Percentiles rank a stretch among this genome's conserved stretches.
These are phyloP conservation scores for Volucella bombylans DNA, from an alignment of 2,888 invertebrate species.

Conservation along the genomic window DNA sequence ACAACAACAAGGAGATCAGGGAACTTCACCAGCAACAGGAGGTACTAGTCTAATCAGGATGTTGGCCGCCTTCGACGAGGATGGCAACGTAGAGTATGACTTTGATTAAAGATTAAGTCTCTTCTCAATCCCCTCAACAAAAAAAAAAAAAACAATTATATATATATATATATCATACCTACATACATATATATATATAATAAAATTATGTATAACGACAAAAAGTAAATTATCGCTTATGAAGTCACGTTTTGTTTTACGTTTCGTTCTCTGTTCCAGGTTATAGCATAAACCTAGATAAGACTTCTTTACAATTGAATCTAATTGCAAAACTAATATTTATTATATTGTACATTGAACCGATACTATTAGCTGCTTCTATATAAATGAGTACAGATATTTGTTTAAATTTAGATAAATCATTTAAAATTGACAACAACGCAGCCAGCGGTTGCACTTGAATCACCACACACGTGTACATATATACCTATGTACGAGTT, in stretches of 20 bases:
- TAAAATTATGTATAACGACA: constrained; percentile 58
- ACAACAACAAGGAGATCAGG: constrained; percentile 56
- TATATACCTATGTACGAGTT: constrained; percentile 10
- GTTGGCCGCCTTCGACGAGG: constrained; percentile 79
- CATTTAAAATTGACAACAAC: constrained; percentile 12
- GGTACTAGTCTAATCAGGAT: constrained; percentile 77
- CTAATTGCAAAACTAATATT: no score
- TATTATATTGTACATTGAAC: constrained; percentile 12
- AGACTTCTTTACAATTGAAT: constrained; percentile 3
- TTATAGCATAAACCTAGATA: constrained; percentile 38
- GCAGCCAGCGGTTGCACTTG: constrained; percentile 29
- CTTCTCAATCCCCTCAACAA: no score
- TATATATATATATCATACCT: constrained; percentile 40
- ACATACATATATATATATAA: constrained; percentile 43
- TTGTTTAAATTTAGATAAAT: constrained; percentile 19
- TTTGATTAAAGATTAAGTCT: constrained; percentile 71
- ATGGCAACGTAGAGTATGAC: constrained; percentile 80
- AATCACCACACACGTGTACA: neutral
- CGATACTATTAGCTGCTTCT: neutral
- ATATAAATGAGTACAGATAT: neutral
- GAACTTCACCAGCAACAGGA: constrained; percentile 49
- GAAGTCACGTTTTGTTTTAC: constrained; percentile 63
- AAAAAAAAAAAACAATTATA: constrained; percentile 26
- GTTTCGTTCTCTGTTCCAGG: constrained; percentile 44
- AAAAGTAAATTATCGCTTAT: constrained; percentile 70